Percentiles rank a stretch among this genome's conserved stretches.
Evolutionary conservation across 2,797 vertebrate genomes (phyloP).

Genomic region (Balearica regulorum): DNA sequence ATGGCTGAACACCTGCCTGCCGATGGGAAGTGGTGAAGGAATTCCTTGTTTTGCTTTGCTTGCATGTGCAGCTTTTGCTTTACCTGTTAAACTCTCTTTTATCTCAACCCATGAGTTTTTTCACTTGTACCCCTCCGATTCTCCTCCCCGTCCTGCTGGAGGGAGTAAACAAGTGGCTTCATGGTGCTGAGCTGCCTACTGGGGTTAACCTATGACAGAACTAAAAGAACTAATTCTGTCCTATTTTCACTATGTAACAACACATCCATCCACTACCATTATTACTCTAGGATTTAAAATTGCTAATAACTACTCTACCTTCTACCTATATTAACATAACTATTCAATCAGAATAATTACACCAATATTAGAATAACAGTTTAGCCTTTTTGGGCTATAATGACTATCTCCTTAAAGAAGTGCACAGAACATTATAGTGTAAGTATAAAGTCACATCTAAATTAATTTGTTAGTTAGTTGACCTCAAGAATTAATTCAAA

Average conservation of each 20-base stretch:
- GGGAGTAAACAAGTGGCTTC: fast-evolving
- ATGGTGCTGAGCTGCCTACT: neutral
- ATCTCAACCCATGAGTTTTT: neutral
- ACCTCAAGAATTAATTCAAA: conserved; percentile 8
- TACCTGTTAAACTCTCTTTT: neutral
- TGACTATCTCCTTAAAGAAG: neutral
- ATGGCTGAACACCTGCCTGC: neutral
- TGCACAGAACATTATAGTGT: neutral
- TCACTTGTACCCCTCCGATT: neutral
- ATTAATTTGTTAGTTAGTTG: neutral
- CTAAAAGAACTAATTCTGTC: neutral
- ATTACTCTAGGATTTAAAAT: neutral
- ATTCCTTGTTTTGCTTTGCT: neutral
- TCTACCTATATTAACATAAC: neutral
- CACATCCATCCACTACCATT: neutral
- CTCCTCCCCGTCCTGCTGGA: neutral
- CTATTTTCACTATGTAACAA: neutral
- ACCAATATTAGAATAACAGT: neutral
- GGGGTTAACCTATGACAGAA: neutral
- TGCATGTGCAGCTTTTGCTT: neutral
- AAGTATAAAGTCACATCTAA: neutral
- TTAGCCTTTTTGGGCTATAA: neutral
- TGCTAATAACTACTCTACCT: neutral
- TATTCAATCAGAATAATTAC: neutral
- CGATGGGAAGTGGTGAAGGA: fast-evolving